Percentiles rank a stretch among this genome's conserved stretches.
Evolutionary conservation across 35 echinoderm and acorn worm genomes (phyloP).

Genomic region (Antedon bifida): DNA sequence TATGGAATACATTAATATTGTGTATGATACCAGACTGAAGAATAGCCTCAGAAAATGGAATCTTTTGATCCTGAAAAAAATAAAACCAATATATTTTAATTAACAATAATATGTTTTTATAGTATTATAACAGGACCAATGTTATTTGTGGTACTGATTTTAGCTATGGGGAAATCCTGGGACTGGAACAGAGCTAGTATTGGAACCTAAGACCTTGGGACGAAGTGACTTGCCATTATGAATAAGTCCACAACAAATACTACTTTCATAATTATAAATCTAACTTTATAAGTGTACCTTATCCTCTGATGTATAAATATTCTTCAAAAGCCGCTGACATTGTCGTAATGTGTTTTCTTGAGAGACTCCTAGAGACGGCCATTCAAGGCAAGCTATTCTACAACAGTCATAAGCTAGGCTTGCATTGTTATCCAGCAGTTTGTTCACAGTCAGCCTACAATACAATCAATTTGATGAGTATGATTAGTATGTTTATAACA

Average conservation of each 20-base stretch:
- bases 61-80: neutral
- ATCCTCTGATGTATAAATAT: neutral
- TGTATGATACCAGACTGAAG: neutral
- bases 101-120: no score
- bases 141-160: no score
- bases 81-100: neutral
- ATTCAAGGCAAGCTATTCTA: constrained; percentile 34
- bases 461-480: neutral
- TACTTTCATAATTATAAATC: no score
- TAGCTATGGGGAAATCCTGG: no score
- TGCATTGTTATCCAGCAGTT: constrained; percentile 12
- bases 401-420: constrained; percentile 21
- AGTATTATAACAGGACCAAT: no score
- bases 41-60: neutral
- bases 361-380: constrained; percentile 7
- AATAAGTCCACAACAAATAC: no score
- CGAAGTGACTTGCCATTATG: no score
- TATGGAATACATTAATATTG: neutral
- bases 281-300: no score
- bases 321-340: neutral
- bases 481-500: no score
- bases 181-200: no score
- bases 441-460: constrained; percentile 7
- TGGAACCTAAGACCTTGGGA: no score
- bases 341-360: neutral